Base-by-base conservation (phyloP, 2,797 vertebrate genomes). In the Toxotes lorentzi region DNA sequence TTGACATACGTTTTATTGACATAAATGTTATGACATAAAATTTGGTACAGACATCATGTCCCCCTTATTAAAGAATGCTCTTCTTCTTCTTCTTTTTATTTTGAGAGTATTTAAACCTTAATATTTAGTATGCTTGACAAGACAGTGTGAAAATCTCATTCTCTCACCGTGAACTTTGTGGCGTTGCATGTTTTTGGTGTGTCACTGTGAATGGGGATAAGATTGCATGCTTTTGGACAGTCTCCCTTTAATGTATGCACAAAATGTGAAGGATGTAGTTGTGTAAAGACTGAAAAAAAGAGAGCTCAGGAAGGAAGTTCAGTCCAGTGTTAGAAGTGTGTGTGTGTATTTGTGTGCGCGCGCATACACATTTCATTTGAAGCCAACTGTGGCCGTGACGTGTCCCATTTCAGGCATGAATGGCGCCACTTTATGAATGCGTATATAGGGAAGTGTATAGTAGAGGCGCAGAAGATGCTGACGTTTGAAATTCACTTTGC, bases 401-500 rank as follows among this genome's bases (percentile, higher is more conserved):
- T 38, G 53, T 48, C 35, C 16, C 38, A 34, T 16, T 19, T 69
- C 35, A 38, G 35, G 17, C 60, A 69, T 78, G 63, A 79, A 84
- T 80, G 78, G 65, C 21, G 63, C 48, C 38, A 70, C 53, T 78
- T 81, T 63, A 78, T 76, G 70, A 82, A 78, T 61, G 72, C 47
- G 62, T 65, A 14, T 8, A 71, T 59, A 62, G 6, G 64, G 77
- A 83, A 76, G 79, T 74, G 63, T 62, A 35, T 24, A 45, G 84
- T 53, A 30, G 41, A 72, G 58, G 48, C 74, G 60, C 41, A 70
- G 62, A 71, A 60, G 72, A 86, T 78, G 82, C 70, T 76, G 60
- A 82, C 65, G 19, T 79, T 74, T 61, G 63, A 86, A 65, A 79
- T 79, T 86, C 66, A 82, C 63, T 86, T 68, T 73, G 67, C 86